Conservation (phyloP, 2,888 invertebrate species). For the Luffia ferchaultella region DNA sequence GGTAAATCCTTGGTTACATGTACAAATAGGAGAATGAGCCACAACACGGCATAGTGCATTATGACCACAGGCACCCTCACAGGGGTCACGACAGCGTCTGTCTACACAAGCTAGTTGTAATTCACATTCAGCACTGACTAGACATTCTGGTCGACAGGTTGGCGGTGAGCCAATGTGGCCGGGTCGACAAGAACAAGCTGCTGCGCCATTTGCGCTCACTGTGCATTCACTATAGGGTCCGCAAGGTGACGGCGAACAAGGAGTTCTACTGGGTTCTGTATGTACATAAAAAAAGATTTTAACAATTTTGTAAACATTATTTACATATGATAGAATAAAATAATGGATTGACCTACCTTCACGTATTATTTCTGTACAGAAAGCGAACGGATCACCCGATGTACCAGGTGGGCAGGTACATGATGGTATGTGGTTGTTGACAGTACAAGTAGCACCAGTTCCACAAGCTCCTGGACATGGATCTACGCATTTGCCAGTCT, state of each 20-base stretch:
- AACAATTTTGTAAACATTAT: not conserved
- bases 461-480: constrained; percentile 86
- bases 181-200: constrained; percentile 74
- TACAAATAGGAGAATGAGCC: constrained; percentile 78
- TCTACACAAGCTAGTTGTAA: constrained; percentile 74
- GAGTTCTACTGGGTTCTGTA: constrained; percentile 20
- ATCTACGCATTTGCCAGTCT: constrained; percentile 79
- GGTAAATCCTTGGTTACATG: constrained; percentile 71
- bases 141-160: constrained; percentile 79
- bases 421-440: constrained; percentile 79
- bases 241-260: constrained; percentile 81
- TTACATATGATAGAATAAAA: constrained; percentile 27
- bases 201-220: constrained; percentile 56
- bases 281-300: not conserved
- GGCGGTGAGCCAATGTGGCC: constrained; percentile 80
- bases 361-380: constrained; percentile 31
- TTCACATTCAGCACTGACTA: constrained; percentile 75
- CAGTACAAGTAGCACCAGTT: constrained; percentile 74
- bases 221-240: constrained; percentile 76
- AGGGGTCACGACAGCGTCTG: constrained; percentile 76
- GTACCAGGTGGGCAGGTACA: constrained; percentile 74
- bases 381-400: constrained; percentile 75
- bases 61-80: constrained; percentile 77
- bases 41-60: constrained; percentile 77
- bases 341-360: not conserved